Evolutionary conservation across 2,888 invertebrate genomes (phyloP), one percentile per base, ranked within the genome.

Genomic region (Gnatocerus cornutus): DNA sequence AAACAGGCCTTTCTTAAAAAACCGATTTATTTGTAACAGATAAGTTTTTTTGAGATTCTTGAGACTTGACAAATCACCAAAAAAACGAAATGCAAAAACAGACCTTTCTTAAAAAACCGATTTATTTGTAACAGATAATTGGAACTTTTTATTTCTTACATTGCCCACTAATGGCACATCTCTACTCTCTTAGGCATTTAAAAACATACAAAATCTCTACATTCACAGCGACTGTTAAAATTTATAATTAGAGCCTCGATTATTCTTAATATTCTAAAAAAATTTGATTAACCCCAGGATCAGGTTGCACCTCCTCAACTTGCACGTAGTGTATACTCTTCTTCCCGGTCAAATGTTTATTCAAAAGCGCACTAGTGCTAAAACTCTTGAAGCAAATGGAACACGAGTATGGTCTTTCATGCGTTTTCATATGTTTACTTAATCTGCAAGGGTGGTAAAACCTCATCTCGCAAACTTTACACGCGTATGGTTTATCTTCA

Each of bases 391-490:
- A 67, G 68, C 83, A 83, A 46, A 80, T 75, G 3, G 69, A 76
- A 67, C 83, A 83, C 30, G 73, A 74, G 62, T 72, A 78, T 1
- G 78, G 77, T 64, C 79, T 76, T 16, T 80, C 81, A 69, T 89
- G 89, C 0, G 82, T 80, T 56, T 84, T 81, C 74, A 87, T 76
- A 77, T 89, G 89, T 75, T 85, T 87, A 0, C 84, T 74, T 56
- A 87, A 84, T 50, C 86, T 85, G 66, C 87, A 87, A 0, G 78
- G 80, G 71, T 83, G 82, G 59, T 78, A 81, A 63, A 83, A 84
- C 59, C 79, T 73, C 79, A 80, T 79, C 45, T 80, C 75, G 68
- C 84, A 84, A 13, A 75, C 63, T 37, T 73, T 71, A 71, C 84
- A 84, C 3, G 74, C 78, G 62, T 81, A 80, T 1, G 81, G 80